Base-by-base conservation (phyloP, 2,797 vertebrate genomes). In the Cossypha heuglini region DNA sequence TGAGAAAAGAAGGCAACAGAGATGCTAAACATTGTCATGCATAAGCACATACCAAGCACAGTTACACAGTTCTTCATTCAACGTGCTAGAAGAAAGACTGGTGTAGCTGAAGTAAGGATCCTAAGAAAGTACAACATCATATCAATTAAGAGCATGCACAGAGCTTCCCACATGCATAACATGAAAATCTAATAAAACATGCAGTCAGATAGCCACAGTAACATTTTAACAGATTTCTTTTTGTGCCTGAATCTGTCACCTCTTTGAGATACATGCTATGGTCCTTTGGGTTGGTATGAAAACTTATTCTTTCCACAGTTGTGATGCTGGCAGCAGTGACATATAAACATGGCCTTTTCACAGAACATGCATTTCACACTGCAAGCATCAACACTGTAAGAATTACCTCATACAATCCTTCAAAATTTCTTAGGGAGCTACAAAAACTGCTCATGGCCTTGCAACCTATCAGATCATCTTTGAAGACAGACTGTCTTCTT, bases 21-120 rank as follows among this genome's bases (percentile, higher is more conserved):
- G 62, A 58, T 62, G 64, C 19, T 40, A 52, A 67, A 52, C 16
- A 73, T 51, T 66, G 69, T n/a, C 93, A 87, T 52, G 51, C 69
- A 86, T 73, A 43, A 91, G 90, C 96, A 98, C 98, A 76, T 98
- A 98, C 98, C 98, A 97, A 97, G 97, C 96, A 96, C 11, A 95
- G 94, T 94, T 96, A 98, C 2, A 95, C 61, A 96, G 94, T 67
- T 97, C 98, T 96, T 97, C 98, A 80, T 66, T 95, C 97, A 97
- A 5, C 14, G 2, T 85, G 92, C 96, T 96, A 98, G 97, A 96
- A n/a, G 96, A 97, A 97, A 98, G 96, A 91, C n/a, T 97, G 97
- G 67, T 63, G 95, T 93, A 96, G 97, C 94, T 96, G 96, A 95
- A 89, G 96, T 62, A 96, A 96, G 87, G 93, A 72, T 86, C 98